A percentile compares a stretch with the other conserved stretches of the same genome.
Evolutionary conservation across 1,140 invertebrate genomes (phyloP).

Genomic region (Ostrea denselamellosa): DNA sequence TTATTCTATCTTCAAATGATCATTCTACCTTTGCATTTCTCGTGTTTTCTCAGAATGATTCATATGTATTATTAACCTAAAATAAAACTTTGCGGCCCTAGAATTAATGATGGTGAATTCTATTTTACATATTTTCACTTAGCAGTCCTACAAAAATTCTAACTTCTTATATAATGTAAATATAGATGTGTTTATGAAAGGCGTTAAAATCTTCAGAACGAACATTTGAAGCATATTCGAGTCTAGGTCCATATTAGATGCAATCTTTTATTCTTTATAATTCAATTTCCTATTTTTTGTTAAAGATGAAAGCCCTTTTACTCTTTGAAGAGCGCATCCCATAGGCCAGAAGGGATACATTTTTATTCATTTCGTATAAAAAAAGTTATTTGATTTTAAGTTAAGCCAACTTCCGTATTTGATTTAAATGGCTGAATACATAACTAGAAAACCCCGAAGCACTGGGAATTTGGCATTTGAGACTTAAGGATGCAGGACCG

Average conservation of each 20-base stretch:
- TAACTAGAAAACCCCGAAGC: neutral
- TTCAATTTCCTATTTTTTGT: neutral
- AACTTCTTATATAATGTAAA: neutral
- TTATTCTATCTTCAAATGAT: neutral
- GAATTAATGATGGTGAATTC: neutral
- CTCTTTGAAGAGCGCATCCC: neutral
- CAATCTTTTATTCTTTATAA: neutral
- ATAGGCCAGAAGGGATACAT: neutral
- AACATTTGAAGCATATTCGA: neutral
- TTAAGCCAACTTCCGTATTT: neutral
- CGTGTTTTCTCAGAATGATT: neutral
- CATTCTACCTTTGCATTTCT: neutral
- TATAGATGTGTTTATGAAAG: neutral
- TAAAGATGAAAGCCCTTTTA: conserved; percentile 7
- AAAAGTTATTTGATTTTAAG: neutral
- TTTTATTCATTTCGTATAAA: neutral
- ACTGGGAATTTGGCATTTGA: too few relatives aligned
- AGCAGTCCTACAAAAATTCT: neutral
- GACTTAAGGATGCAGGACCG: too few relatives aligned
- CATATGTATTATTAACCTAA: neutral
- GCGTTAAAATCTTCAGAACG: neutral
- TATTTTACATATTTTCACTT: neutral
- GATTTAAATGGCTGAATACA: neutral
- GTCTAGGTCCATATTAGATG: neutral
- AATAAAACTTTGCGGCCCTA: neutral